Base-by-base conservation (phyloP, 1,140 invertebrate genomes). In the Asobara japonica region DNA sequence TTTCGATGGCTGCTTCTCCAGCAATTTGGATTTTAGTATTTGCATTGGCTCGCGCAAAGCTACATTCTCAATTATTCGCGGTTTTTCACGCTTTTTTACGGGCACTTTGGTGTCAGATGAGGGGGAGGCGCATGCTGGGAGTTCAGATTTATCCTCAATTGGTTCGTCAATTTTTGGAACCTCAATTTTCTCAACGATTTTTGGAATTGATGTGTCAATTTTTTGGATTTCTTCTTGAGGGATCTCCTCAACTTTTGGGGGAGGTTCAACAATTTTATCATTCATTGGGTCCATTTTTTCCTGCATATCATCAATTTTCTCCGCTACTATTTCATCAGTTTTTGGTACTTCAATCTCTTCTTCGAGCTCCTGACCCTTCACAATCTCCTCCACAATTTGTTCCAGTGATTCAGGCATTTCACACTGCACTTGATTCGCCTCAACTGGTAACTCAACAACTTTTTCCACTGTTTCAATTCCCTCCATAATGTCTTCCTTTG, bases 81-180 rank as follows among this genome's bases (percentile, higher is more conserved):
- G 86, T 74, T 86, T 87, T 61, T 87, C 86, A 4, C 86, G 82
- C 22, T 87, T 86, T 41, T 87, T 87, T 1, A 86, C 86, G 0
- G 86, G 85, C 4, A 86, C 69, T 8, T 71, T 72, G 10, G 76
- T 65, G 0, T 83, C 83, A 0, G 80, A 45, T 13, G 41, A 16
- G n/a, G 3, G 1, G 41, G n/a, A n/a, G n/a, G n/a, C n/a, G n/a
- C n/a, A 16, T 16, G 41, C n/a, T 45, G 13, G 13, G 29, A 16
- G 62, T 30, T 18, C 25, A 62, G 4, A 0, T 62, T 16, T 62
- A 6, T 13, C 31, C 13, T 61, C 18, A 27, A n/a, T 45, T 13
- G 18, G 13, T 60, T 60, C 16, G 13, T 60, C 51, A 27, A n/a
- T n/a, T n/a, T n/a, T n/a, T n/a, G 22, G 22, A 3, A 3, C 22